Evolutionary conservation across 2,797 vertebrate genomes (phyloP), one percentile per base, ranked within the genome.

Genomic region (Coranthus polyacanthus): DNA sequence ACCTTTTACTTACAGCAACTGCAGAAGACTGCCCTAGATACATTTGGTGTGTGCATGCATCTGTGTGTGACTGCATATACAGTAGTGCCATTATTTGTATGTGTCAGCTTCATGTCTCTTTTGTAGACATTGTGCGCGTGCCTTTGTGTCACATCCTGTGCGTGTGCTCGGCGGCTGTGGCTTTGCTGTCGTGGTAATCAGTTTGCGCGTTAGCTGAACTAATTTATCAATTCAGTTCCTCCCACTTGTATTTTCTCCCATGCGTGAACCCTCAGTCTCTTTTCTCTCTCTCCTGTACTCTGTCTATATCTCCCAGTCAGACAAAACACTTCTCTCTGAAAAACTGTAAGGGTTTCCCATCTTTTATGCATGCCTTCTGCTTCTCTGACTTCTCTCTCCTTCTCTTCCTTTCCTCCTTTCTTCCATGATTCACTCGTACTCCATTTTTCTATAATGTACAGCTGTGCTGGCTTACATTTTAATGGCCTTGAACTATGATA

Each of bases 141-240:
- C 34, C 72, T 85, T 74, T 82, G 78, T 84, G 78, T 78, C 65
- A 77, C 75, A 26, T 61, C 74, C 71, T 71, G 68, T 61, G 79
- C 61, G 37, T 70, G 65, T 63, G 78, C 85, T 63, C 63, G 51
- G 17, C 43, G 39, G 54, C 86, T 83, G 87, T 78, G 85, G 86
- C 81, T 83, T 79, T 77, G 88, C 81, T 82, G 68, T 88, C 56
- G 87, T 85, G 87, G 87, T 93, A 92, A 93, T 93, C 90, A 91
- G 91, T 92, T 91, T 92, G 90, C 81, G 64, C 83, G 67, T 91
- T 84, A 85, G 89, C 90, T 91, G 91, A 91, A 91, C 93, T 92
- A 92, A 93, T 93, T 93, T 88, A 92, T 93, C 91, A 91, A 87
- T 92, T 91, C 83, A 84, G 88, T 90, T 91, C 90, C 89, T 91